Evolutionary conservation across 2,113 vertebrate genomes (phyloP).

Genomic region (Hemichromis elongatus): DNA sequence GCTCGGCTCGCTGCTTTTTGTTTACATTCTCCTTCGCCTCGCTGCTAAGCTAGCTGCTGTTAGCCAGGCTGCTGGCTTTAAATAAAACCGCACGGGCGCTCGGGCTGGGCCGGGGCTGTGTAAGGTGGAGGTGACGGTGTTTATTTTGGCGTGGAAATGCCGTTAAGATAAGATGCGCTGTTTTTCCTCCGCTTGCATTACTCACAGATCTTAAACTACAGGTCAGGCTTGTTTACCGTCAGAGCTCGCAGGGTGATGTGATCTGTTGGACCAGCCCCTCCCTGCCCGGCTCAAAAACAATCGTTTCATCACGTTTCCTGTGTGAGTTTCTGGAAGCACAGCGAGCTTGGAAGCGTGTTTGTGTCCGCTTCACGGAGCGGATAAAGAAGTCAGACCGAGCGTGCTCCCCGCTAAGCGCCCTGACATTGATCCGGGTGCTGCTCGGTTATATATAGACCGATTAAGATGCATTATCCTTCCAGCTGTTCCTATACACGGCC

Average conservation of each 20-base stretch:
- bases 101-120: not conserved
- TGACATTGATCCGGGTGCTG: not conserved
- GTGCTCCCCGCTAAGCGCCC: not conserved
- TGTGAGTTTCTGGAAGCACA: not conserved
- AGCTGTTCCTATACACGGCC: not conserved
- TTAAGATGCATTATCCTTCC: constrained; percentile 18
- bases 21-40: constrained; percentile 42
- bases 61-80: not conserved
- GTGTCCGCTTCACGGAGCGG: not conserved
- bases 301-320: not conserved
- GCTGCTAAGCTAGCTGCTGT: not conserved
- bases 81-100: not conserved
- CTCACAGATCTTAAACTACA: not conserved
- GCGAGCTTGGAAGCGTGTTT: not conserved
- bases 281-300: not conserved
- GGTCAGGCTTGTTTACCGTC: not conserved
- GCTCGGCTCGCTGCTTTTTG: constrained; percentile 9
- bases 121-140: not conserved
- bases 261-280: not conserved
- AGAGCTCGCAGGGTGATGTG: not conserved
- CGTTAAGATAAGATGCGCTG: not conserved
- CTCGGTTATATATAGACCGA: constrained; percentile 27
- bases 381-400: not conserved
- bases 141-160: not conserved
- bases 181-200: not conserved